phyloP scores from a whole-genome alignment of 2,797 vertebrate species.

The Clarias laeviceps region DNA sequence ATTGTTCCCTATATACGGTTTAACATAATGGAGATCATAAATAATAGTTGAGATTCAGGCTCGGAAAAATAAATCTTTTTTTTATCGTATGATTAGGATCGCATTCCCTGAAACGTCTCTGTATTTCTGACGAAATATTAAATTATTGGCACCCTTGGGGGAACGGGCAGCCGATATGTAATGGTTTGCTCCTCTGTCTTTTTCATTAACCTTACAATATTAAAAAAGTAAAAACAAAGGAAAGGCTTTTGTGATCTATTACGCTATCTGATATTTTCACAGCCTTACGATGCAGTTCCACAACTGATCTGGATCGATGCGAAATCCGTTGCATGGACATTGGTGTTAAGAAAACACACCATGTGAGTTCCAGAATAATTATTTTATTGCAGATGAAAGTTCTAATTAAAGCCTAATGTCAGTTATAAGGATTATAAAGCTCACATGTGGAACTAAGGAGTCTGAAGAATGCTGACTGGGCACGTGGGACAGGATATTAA shows the following conservation, averaged over 20 bases:
- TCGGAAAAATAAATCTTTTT: background rate
- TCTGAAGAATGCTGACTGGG: slow-evolving; percentile 12
- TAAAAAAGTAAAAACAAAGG: no score
- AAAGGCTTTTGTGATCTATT: background rate
- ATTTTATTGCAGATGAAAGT: background rate
- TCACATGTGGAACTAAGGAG: slow-evolving; percentile 15
- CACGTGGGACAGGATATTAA: slow-evolving; percentile 1
- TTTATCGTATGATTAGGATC: background rate
- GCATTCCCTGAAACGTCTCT: background rate
- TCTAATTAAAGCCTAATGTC: slow-evolving; percentile 7
- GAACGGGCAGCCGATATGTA: background rate
- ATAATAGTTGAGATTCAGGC: background rate
- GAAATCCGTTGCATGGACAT: background rate
- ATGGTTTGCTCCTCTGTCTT: background rate
- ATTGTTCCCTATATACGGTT: background rate
- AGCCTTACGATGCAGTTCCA: background rate
- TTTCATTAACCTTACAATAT: background rate
- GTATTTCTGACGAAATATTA: background rate
- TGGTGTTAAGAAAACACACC: background rate
- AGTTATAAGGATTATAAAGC: slow-evolving; percentile 16
- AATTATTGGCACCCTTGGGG: background rate
- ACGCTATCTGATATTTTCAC: background rate
- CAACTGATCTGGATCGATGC: background rate
- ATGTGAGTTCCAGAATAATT: background rate
- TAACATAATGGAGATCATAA: background rate